phyloP scores from a whole-genome alignment of 2,797 vertebrate species.

The Craterocephalus amniculus region DNA sequence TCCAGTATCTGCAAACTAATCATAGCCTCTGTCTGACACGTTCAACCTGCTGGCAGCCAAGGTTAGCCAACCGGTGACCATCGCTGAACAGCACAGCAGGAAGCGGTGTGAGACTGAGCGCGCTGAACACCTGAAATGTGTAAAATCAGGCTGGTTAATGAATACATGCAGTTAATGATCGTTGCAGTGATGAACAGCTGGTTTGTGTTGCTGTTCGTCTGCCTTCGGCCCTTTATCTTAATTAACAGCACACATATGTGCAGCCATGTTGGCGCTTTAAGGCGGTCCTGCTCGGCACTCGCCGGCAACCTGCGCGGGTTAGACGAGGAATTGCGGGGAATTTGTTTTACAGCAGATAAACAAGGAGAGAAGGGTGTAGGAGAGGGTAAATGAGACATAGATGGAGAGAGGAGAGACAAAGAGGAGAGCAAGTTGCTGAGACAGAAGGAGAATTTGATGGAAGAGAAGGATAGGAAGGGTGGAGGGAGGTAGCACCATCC shows the following conservation, averaged over 20 bases:
- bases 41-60: constrained; percentile 63
- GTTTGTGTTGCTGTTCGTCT: constrained; percentile 53
- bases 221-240: constrained; percentile 72
- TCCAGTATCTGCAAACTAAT: constrained; percentile 75
- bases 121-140: constrained; percentile 38
- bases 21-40: constrained; percentile 60
- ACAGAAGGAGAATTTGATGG: constrained; percentile 34
- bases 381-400: constrained; percentile 76
- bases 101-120: constrained; percentile 12
- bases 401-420: constrained; percentile 56
- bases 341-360: constrained; percentile 67
- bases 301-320: constrained; percentile 53
- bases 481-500: constrained; percentile 47
- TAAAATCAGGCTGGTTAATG: constrained; percentile 56
- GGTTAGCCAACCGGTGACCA: constrained; percentile 62
- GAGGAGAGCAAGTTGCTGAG: constrained; percentile 46
- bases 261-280: constrained; percentile 47
- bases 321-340: constrained; percentile 48
- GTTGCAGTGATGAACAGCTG: constrained; percentile 73
- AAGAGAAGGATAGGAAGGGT: constrained; percentile 21
- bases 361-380: constrained; percentile 59
- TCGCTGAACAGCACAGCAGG: constrained; percentile 34
- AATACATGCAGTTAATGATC: constrained; percentile 65
- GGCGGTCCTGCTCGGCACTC: constrained; percentile 35
- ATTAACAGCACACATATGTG: constrained; percentile 74